Conservation (phyloP, 1,140 invertebrate genomes). For the Temnothorax longispinosus region DNA sequence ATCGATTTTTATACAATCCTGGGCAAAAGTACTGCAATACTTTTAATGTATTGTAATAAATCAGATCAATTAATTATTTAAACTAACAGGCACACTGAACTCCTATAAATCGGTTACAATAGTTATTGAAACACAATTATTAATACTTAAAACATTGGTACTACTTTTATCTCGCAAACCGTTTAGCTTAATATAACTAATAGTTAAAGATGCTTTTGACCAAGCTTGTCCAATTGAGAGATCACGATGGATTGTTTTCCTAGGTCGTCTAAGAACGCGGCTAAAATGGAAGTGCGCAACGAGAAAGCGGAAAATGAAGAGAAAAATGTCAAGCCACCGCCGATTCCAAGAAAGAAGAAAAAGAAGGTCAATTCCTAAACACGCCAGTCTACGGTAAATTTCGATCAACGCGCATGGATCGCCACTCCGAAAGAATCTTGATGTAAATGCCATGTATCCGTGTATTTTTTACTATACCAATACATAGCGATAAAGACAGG, state of each 20-base stretch:
- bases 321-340: not conserved
- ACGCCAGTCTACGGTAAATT: not conserved
- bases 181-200: not conserved
- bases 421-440: not conserved
- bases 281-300: not conserved
- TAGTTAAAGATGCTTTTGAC: not conserved
- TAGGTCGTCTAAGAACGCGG: not conserved
- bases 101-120: not conserved
- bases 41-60: constrained; percentile 5
- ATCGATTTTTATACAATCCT: constrained; percentile 4
- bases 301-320: not conserved
- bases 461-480: constrained; percentile 56
- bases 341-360: constrained; percentile 33
- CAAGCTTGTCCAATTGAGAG: not conserved
- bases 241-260: not conserved
- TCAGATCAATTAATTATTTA: constrained; percentile 4
- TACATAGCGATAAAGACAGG: constrained; percentile 47
- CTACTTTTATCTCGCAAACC: not conserved
- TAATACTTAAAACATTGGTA: constrained; percentile 1
- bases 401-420: not conserved
- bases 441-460: constrained; percentile 33
- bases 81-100: not conserved
- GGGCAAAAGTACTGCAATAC: not conserved
- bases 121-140: not conserved
- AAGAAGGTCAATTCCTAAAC: not conserved